Percentiles rank a stretch among this genome's conserved stretches.
Conservation (phyloP, 2,797 vertebrate species). For the Galaxias olidus region DNA sequence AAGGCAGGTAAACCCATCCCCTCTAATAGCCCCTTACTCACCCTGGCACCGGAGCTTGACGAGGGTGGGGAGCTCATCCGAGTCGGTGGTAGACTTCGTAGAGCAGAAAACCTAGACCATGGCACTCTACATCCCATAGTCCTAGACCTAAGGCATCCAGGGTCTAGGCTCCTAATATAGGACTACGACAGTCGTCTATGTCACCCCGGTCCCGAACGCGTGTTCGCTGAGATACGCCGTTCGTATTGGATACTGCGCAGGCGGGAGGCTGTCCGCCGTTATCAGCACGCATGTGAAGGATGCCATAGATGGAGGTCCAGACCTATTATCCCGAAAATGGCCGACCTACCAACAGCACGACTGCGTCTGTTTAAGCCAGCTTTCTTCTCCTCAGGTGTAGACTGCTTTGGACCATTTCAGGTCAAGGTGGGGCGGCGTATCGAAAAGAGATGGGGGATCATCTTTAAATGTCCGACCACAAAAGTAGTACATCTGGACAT, state of each 20-base stretch:
- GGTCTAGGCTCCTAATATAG: conserved; percentile 1
- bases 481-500: neutral
- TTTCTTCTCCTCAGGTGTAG: too few species aligned
- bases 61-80: neutral
- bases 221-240: conserved; percentile 1
- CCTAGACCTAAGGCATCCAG: conserved; percentile 8
- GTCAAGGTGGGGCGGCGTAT: neutral
- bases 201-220: conserved; percentile 17
- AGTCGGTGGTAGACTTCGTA: neutral
- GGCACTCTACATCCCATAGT: neutral
- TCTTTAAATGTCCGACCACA: neutral
- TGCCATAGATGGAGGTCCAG: conserved; percentile 5
- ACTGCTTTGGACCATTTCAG: conserved; percentile 7
- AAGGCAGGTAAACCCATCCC: conserved; percentile 1
- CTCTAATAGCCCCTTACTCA: conserved; percentile 1
- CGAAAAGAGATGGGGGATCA: neutral
- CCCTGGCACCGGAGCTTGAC: conserved; percentile 11
- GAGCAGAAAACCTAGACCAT: neutral
- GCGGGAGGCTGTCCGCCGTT: neutral
- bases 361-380: too few species aligned
- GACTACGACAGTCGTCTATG: conserved; percentile 3
- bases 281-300: conserved; percentile 13
- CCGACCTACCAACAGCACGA: too few species aligned
- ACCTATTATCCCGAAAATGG: too few species aligned
- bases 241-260: conserved; percentile 1